phyloP scores from a whole-genome alignment of 2,113 vertebrate genomes.

The Theropithecus gelada region DNA sequence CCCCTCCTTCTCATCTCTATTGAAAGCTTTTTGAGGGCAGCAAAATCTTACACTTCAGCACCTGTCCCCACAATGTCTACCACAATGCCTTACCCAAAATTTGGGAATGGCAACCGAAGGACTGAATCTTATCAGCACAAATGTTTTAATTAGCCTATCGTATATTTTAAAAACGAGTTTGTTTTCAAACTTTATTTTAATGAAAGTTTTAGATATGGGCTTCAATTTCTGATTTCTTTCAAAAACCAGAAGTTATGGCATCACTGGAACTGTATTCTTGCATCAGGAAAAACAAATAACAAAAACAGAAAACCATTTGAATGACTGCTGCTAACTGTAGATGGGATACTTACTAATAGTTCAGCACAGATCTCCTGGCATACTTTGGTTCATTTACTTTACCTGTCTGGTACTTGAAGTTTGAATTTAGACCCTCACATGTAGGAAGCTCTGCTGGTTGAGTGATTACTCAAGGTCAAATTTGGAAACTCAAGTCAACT shows the following conservation, averaged over 20 bases:
- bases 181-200: neutral
- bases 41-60: neutral
- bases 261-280: neutral
- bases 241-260: neutral
- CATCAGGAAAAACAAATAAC: neutral
- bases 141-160: neutral
- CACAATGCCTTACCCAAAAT: neutral
- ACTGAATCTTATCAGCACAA: neutral
- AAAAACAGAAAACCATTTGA: neutral
- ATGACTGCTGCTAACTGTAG: neutral
- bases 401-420: neutral
- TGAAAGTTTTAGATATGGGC: neutral
- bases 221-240: neutral
- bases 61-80: neutral
- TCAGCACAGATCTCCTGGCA: neutral
- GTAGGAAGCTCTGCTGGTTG: neutral
- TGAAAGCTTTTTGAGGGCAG: neutral
- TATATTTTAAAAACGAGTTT: neutral
- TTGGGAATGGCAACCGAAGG: neutral
- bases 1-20: neutral
- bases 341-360: neutral
- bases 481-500: slow-evolving; percentile 22
- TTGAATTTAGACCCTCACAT: neutral
- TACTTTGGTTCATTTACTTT: neutral
- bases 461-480: slow-evolving; percentile 54